A percentile compares a stretch with the other conserved stretches of the same genome.
phyloP scores from a whole-genome alignment of 2,797 vertebrate species.

The Spondyliosoma cantharus region DNA sequence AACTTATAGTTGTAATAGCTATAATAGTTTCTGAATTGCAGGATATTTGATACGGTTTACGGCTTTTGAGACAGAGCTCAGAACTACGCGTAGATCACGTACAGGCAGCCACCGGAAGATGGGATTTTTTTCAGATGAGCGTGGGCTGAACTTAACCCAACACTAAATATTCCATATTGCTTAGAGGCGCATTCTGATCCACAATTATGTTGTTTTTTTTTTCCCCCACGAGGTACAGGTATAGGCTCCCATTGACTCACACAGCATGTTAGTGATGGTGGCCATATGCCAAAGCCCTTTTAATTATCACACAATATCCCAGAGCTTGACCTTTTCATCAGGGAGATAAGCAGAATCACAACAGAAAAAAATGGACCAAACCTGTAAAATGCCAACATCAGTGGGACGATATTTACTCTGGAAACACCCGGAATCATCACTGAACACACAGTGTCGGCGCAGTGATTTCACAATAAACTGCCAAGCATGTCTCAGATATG shows the following conservation, averaged over 20 bases:
- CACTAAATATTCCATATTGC: neutral
- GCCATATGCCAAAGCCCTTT: constrained; percentile 69
- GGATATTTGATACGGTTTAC: no score
- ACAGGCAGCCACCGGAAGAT: no score
- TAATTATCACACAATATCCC: constrained; percentile 73
- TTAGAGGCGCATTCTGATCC: neutral
- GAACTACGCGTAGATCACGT: no score
- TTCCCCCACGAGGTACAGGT: constrained; percentile 12
- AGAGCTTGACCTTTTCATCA: constrained; percentile 70
- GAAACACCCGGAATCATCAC: constrained; percentile 6
- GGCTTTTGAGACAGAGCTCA: no score
- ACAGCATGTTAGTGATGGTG: constrained; percentile 47
- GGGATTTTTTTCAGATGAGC: no score
- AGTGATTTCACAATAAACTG: neutral
- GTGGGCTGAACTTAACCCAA: neutral
- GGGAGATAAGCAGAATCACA: constrained; percentile 11
- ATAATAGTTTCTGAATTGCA: no score
- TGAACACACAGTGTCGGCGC: neutral
- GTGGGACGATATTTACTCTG: neutral
- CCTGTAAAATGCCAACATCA: constrained; percentile 36
- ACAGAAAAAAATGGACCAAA: constrained; percentile 19
- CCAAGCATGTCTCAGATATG: constrained; percentile 1
- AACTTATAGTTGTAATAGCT: no score
- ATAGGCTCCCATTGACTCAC: constrained; percentile 35
- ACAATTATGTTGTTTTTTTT: constrained; percentile 5